Base-by-base conservation (phyloP, 2,113 vertebrate genomes). In the Mastomys coucha region DNA sequence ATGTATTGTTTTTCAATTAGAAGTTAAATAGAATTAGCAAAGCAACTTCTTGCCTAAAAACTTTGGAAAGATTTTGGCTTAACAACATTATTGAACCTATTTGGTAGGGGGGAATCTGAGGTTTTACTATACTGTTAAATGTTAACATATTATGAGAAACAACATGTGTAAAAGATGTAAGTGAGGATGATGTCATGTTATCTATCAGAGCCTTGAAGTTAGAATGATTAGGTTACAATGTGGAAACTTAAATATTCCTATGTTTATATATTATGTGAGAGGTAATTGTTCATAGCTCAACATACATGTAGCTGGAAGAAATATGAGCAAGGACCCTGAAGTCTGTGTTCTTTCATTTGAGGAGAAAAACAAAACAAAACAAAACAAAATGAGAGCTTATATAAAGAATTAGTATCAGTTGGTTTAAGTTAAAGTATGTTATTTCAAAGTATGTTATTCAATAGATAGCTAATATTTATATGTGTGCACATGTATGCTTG, bases 301-400 rank as follows among this genome's bases (percentile, higher is more conserved):
- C 22, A 85, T 19, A 63, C n/a, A 65, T 19, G 14, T 45, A 65
- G 42, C 24, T 63, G 8, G 58, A 45, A 65, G 26, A 28, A 94
- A 93, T 75, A 91, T 49, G 96, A 98, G 26, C 82, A 96, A 97
- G 86, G 92, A 58, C 76, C 77, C 97, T 86, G 96, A 91, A 87
- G 97, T 96, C 19, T 88, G 22, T 7, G 19, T 86, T 89, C 42
- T 97, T 63, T 45, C 45, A 93, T 78, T 91, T 97, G n/a, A 87
- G 69, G 97, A 96, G 20, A 86, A 94, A 58, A 56, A 56, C 51
- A 86, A 94, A 51, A 65, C 87, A 86, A 69, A 3, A 63, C 20
- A 58, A 58, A 53, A 53, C 11, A 53, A 53, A 53, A 63, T 63
- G 58, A 72, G 49, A 96, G 51, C 31, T 65, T 89, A 42, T 89